Percentiles rank a stretch among this genome's conserved stretches.
These are phyloP conservation scores for Atherix ibis DNA, from an alignment of 2,888 invertebrate species.

Conservation along the genomic window DNA sequence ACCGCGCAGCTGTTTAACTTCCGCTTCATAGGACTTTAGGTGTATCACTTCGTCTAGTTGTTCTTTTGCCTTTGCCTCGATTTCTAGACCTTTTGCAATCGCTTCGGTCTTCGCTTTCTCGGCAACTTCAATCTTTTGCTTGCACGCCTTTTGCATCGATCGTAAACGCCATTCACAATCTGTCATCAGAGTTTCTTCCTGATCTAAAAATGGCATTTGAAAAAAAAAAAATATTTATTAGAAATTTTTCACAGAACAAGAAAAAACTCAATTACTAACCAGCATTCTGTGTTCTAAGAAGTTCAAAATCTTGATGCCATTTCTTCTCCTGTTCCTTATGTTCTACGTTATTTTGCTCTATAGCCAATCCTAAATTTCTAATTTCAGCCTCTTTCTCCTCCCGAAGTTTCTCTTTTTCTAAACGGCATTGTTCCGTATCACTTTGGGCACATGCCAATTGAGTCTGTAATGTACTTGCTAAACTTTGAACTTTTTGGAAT, in stretches of 20 bases:
- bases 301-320: constrained; percentile 48
- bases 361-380: constrained; percentile 36
- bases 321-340: constrained; percentile 40
- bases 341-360: constrained; percentile 42
- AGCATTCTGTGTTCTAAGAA: constrained; percentile 43
- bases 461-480: constrained; percentile 25
- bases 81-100: constrained; percentile 24
- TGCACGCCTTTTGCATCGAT: constrained; percentile 54
- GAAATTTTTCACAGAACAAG: too few relatives aligned
- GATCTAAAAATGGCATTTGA: constrained; percentile 31
- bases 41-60: constrained; percentile 31
- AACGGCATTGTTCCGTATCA: constrained; percentile 22
- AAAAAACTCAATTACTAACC: too few relatives aligned
- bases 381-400: constrained; percentile 38
- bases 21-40: constrained; percentile 39
- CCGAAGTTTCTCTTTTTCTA: constrained; percentile 33
- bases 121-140: constrained; percentile 44
- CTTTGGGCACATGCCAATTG: constrained; percentile 26
- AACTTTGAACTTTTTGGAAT: constrained; percentile 35
- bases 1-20: constrained; percentile 39
- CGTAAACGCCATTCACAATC: constrained; percentile 77
- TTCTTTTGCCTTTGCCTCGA: constrained; percentile 20
- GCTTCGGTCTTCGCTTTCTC: constrained; percentile 42
- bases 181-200: constrained; percentile 56
- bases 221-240: not conserved